These are phyloP conservation scores for Etia nguti DNA, from an alignment of 2,113 vertebrate genomes.

Conservation along the genomic window DNA sequence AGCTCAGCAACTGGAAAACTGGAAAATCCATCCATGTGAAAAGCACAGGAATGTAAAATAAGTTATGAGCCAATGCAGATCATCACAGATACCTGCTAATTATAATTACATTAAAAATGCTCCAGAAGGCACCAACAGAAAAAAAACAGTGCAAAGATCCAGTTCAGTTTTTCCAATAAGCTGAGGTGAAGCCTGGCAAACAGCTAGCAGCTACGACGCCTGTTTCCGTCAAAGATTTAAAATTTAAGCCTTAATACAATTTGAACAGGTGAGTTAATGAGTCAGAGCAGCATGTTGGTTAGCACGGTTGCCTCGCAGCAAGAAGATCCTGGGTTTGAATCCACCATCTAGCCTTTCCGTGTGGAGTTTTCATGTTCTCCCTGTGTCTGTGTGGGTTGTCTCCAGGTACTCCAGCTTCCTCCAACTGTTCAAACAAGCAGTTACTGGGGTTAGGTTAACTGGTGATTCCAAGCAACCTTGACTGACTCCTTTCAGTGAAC, in stretches of 20 bases:
- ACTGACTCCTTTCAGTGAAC: background rate
- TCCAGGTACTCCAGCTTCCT: background rate
- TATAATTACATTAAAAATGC: too few relatives aligned
- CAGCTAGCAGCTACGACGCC: rapidly evolving
- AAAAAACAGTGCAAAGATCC: background rate
- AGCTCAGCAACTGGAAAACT: background rate
- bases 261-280: background rate
- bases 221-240: background rate
- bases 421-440: background rate
- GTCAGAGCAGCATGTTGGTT: background rate
- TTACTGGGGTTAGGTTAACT: background rate
- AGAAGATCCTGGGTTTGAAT: background rate
- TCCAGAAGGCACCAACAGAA: background rate
- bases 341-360: background rate
- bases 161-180: background rate
- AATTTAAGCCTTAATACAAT: background rate
- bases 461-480: background rate
- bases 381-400: background rate
- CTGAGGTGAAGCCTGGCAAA: background rate
- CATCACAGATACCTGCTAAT: too few relatives aligned
- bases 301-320: background rate
- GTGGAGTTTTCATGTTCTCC: background rate
- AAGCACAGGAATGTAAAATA: background rate
- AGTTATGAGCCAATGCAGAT: background rate
- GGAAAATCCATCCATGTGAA: background rate